Base-by-base conservation (phyloP, 92 coral and sea anemone species). In the Plumapathes pennacea region DNA sequence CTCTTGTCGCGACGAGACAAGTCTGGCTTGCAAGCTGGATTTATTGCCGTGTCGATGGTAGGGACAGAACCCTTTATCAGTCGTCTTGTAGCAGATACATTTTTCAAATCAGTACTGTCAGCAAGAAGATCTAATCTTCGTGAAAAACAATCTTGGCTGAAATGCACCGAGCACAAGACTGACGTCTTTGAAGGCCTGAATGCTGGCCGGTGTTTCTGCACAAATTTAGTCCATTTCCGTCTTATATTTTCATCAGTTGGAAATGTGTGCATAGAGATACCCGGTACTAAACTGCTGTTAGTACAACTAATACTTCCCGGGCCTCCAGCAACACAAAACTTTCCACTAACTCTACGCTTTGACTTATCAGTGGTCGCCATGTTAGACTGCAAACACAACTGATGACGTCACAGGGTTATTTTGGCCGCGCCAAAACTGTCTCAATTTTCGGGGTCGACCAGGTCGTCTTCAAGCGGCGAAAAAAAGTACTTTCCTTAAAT, bases 261-360 rank as follows among this genome's bases (percentile, higher is more conserved):
- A 28, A 57, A 57, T 10, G 15, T 43, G 27, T 57, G 50, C 67
- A 47, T 36, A 17, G 58, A 57, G 12, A 54, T 17, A 11, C 62
- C 62, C 1, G 64, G 56, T 9, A 55, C 46, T 45, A 25, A 12
- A 32, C 49, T 45, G 2, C 45, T 53, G 31, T 68, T 55, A 20
- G 29, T 27, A 39, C 75, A 68, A 25, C 52, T 68, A 18, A 54
- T 36, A 43, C n/a, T 2, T 1, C 21, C 30, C 14, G 75, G 55
- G 32, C 75, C 46, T 20, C 75, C 75, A 46, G 66, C 67, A 36
- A 38, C 67, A 46, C 48, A 56, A 57, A 34, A 50, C 45, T 65
- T 65, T 24, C 57, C 58, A 2, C 40, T 31, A 4, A 25, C 25
- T 21, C 62, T 45, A 23, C 51, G 50, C 29, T 52, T 65, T 39